Conservation (phyloP, 2,888 invertebrate genomes). For the Anthophora plumipes region DNA sequence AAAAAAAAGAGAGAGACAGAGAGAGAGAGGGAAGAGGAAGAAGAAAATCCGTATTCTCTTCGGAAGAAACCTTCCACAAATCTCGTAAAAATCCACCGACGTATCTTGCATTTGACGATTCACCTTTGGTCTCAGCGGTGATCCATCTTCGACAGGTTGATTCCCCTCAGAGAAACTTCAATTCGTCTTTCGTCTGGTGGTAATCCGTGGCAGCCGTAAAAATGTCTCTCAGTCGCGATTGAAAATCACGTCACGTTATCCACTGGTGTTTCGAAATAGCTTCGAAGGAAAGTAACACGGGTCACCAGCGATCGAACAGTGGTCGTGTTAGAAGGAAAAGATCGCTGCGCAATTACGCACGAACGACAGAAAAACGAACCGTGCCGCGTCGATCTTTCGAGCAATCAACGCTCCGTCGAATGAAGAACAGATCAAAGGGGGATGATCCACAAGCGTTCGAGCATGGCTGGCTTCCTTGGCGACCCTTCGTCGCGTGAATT, state of each 20-base stretch:
- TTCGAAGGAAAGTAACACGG: background rate
- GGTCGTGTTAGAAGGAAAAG: constrained; percentile 42
- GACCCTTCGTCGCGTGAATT: background rate
- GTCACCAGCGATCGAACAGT: constrained; percentile 46
- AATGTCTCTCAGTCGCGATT: constrained; percentile 25
- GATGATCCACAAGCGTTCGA: background rate
- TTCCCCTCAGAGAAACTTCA: constrained; percentile 21
- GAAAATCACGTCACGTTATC: constrained; percentile 37
- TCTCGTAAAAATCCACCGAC: background rate
- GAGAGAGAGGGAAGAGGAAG: too few species aligned
- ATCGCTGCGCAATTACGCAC: constrained; percentile 32
- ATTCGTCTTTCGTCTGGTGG: constrained; percentile 10
- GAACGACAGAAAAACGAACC: background rate
- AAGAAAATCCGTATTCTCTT: too few species aligned
- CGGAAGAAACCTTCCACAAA: too few species aligned
- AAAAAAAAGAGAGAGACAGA: too few species aligned
- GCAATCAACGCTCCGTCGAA: constrained; percentile 14
- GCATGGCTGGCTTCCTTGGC: background rate
- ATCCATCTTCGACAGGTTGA: constrained; percentile 28
- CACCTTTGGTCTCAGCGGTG: background rate
- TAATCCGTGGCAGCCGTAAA: constrained; percentile 33
- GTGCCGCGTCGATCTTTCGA: constrained; percentile 21
- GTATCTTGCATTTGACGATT: constrained; percentile 7
- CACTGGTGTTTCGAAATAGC: background rate
- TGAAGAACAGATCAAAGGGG: constrained; percentile 43